phyloP scores from a whole-genome alignment of 2,888 invertebrate species.

The Suillia variegata region DNA sequence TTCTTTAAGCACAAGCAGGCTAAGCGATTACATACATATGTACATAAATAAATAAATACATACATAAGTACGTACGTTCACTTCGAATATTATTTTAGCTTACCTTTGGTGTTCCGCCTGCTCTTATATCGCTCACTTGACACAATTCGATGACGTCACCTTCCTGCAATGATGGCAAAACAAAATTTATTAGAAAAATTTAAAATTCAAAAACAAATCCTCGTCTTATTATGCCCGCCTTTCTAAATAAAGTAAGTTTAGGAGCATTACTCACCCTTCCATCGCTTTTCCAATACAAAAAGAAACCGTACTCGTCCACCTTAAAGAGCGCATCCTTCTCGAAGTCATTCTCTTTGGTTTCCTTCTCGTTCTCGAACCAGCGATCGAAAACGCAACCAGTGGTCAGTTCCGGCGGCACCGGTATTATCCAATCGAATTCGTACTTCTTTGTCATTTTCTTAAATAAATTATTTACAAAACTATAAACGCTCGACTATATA shows the following conservation, averaged over 20 bases:
- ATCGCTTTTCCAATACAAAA: conserved; percentile 98
- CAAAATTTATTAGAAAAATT: no score
- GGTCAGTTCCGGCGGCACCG: conserved; percentile 81
- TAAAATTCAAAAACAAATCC: no score
- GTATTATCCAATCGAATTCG: conserved; percentile 98
- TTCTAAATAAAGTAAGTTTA: no score
- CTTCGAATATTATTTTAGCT: no score
- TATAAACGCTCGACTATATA: no score
- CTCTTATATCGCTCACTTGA: conserved; percentile 96
- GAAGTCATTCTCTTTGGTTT: conserved; percentile 76
- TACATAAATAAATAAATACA: no score
- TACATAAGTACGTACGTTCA: no score
- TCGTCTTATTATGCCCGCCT: no score
- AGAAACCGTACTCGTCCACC: conserved; percentile 97
- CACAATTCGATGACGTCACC: conserved; percentile 98
- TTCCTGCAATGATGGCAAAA: conserved; percentile 80
- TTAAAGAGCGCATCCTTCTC: conserved; percentile 89
- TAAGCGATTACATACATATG: no score
- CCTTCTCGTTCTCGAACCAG: conserved; percentile 94
- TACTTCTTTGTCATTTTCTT: conserved; percentile 98
- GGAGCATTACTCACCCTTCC: conserved; percentile 79
- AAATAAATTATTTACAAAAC: conserved; percentile 16
- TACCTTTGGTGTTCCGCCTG: conserved; percentile 91
- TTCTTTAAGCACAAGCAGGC: no score
- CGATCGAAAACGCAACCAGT: conserved; percentile 92